Evolutionary conservation across 2,888 invertebrate species (phyloP), one percentile per base, ranked within the genome.

Genomic region (Pollenia amentaria): DNA sequence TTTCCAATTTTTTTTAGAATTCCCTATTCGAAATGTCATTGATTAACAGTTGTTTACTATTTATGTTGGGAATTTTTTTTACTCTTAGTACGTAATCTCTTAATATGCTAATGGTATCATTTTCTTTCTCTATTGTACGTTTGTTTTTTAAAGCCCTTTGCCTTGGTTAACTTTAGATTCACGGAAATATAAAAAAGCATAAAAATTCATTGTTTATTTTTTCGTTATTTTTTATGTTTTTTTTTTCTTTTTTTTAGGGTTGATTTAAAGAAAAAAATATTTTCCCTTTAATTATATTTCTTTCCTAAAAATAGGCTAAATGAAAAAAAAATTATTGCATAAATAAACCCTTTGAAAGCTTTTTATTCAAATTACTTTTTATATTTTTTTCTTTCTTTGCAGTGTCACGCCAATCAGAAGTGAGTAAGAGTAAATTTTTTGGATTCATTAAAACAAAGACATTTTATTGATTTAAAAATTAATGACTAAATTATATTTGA

Each of bases 401-500:
- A 72, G 57, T 67, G 29, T 21, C 2, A 21, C 0, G 55, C 55
- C 29, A 29, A 29, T 6, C 29, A 29, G 29, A 29, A 29, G 29
- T 29, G 29, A 29, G 21, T 21, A 14, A 14, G 44, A 10, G 14
- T 21, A 44, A 46, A 48, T 6, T 9, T 42, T 11, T 38, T 48
- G 6, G 4, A 6, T 29, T 6, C 29, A 1, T 29, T 29, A 6
- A 29, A 29, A 29, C 29, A 69, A 42, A 40, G 62, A 62, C 60
- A 16, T 18, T 11, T 21, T 69, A 69, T 78, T 78, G 69, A 79
- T 70, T 79, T 70, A 1, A 48, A 48, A 79, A 69, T 16, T 60
- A 70, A 79, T 79, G 69, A 40, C 57, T 48, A 57, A 77, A 67
- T 77, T 38, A 69, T 78, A 14, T 77, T 38, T 48, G 48, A 65